Conservation (phyloP, 2,888 invertebrate species). For the Atrina japonica region DNA sequence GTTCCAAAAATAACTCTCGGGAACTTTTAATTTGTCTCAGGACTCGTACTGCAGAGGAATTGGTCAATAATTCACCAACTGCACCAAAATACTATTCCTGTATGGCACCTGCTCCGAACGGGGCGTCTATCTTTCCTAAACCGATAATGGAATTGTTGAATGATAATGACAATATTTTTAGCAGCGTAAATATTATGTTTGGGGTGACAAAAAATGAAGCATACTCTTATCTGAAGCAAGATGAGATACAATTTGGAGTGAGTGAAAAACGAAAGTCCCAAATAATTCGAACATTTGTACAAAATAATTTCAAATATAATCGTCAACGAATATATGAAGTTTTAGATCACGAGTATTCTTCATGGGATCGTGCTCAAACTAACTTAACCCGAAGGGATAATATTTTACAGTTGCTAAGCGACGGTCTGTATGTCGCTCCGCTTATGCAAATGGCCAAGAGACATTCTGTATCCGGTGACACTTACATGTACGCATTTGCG, state of each 20-base stretch:
- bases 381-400: conserved; percentile 92
- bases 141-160: conserved; percentile 63
- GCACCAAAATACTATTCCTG: conserved; percentile 76
- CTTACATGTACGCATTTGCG: conserved; percentile 79
- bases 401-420: conserved; percentile 91
- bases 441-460: conserved; percentile 93
- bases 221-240: conserved; percentile 93
- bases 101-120: conserved; percentile 74
- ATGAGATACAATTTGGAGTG: conserved; percentile 92
- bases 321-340: conserved; percentile 96
- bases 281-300: conserved; percentile 91
- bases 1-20: conserved; percentile 63
- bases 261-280: conserved; percentile 94
- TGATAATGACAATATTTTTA: conserved; percentile 59
- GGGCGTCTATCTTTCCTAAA: conserved; percentile 62
- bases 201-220: conserved; percentile 83
- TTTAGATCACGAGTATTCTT: conserved; percentile 96
- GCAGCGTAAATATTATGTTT: conserved; percentile 72
- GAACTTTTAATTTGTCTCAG: conserved; percentile 71
- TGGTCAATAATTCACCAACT: conserved; percentile 67
- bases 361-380: conserved; percentile 87
- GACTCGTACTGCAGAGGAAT: conserved; percentile 87
- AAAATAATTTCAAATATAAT: conserved; percentile 96
- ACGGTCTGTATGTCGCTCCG: conserved; percentile 92
- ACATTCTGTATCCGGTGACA: conserved; percentile 87